A percentile compares a stretch with the other conserved stretches of the same genome.
Conservation (phyloP, 2,888 invertebrate genomes). For the Desoria tigrina region DNA sequence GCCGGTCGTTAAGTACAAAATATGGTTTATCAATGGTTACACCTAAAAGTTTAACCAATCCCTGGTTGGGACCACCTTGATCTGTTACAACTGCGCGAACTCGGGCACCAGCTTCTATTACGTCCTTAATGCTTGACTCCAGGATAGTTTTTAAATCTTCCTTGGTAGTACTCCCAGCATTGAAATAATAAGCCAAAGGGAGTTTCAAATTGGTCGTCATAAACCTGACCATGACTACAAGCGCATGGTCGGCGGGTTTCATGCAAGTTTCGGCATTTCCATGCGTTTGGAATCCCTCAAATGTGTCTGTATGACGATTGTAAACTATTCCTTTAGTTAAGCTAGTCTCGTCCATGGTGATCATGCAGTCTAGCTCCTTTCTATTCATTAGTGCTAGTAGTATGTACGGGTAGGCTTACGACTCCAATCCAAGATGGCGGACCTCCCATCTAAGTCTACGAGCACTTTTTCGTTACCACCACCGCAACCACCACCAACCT, state of each 20-base stretch:
- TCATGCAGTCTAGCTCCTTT: slow-evolving; percentile 20
- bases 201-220: slow-evolving; percentile 20
- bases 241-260: slow-evolving; percentile 12
- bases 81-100: slow-evolving; percentile 18
- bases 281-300: slow-evolving; percentile 25
- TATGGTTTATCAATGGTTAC: slow-evolving; percentile 2
- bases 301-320: slow-evolving; percentile 14
- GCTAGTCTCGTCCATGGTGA: slow-evolving; percentile 31
- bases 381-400: too few relatives aligned
- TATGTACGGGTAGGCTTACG: too few relatives aligned
- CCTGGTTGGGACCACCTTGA: slow-evolving; percentile 16
- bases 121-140: background rate
- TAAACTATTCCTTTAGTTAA: slow-evolving; percentile 21
- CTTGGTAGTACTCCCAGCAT: background rate
- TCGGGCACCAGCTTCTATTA: background rate
- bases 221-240: slow-evolving; percentile 24
- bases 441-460: too few relatives aligned
- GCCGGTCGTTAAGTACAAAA: background rate
- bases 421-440: too few relatives aligned
- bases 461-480: too few relatives aligned
- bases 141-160: background rate
- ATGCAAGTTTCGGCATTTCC: slow-evolving; percentile 9
- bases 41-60: slow-evolving; percentile 1
- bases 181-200: slow-evolving; percentile 24
- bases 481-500: too few relatives aligned